Percentiles rank a stretch among this genome's conserved stretches.
Evolutionary conservation across 2,888 invertebrate species (phyloP).

Genomic region (Oxyteleia sp.): DNA sequence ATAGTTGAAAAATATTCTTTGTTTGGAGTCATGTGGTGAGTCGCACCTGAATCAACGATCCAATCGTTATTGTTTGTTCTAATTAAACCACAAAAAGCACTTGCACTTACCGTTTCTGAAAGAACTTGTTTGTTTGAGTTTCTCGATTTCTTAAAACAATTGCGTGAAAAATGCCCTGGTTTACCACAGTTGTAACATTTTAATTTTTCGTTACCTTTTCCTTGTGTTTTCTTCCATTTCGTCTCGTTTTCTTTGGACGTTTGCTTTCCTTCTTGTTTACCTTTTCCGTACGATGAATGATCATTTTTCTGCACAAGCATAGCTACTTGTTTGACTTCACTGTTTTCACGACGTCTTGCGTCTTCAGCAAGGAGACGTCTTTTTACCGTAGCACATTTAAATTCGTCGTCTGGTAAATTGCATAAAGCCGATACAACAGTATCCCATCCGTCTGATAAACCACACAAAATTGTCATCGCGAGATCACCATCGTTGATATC

Average conservation of each 20-base stretch:
- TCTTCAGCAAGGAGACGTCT: slow-evolving; percentile 46
- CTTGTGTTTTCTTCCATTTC: slow-evolving; percentile 1
- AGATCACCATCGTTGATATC: too few relatives aligned
- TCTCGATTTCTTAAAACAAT: slow-evolving; percentile 9
- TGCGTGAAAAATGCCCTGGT: slow-evolving; percentile 11
- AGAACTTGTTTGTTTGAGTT: slow-evolving; percentile 1
- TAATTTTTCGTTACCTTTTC: background rate
- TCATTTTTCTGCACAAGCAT: background rate
- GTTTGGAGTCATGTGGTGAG: slow-evolving; percentile 42
- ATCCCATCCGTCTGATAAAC: too few relatives aligned
- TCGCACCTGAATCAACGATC: slow-evolving; percentile 32
- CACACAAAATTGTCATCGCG: too few relatives aligned
- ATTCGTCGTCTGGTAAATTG: slow-evolving; percentile 35
- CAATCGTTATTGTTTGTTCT: slow-evolving; percentile 9
- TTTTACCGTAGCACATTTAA: slow-evolving; percentile 33
- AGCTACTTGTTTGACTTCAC: slow-evolving; percentile 8
- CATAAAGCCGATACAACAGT: slow-evolving; percentile 42
- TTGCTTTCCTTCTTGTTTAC: slow-evolving; percentile 5
- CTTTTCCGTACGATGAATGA: slow-evolving; percentile 1
- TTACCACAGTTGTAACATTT: slow-evolving; percentile 24
- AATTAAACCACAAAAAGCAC: background rate
- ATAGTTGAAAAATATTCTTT: slow-evolving; percentile 33
- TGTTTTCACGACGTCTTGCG: slow-evolving; percentile 32
- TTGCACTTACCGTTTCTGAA: background rate
- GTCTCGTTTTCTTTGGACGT: slow-evolving; percentile 9